Conservation (phyloP, 2,113 vertebrate species). For the Pluvianellus socialis region DNA sequence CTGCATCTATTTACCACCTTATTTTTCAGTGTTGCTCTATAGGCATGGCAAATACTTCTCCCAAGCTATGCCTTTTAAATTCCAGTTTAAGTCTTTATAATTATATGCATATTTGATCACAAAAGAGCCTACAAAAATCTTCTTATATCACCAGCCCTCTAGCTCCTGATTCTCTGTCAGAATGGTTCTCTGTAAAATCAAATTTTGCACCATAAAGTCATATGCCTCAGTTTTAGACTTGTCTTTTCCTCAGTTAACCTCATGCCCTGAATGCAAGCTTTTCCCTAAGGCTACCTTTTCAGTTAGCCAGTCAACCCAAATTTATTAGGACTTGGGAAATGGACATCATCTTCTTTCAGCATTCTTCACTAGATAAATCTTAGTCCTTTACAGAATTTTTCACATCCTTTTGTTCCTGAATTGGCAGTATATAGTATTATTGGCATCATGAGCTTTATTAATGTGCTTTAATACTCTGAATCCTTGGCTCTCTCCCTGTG, state of each 20-base stretch:
- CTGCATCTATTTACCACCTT: background rate
- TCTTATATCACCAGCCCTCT: background rate
- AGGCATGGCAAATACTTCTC: background rate
- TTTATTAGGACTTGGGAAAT: conserved; percentile 40
- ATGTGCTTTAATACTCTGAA: background rate
- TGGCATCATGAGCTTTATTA: background rate
- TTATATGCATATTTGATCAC: background rate
- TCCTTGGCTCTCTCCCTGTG: background rate
- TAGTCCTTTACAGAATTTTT: conserved; percentile 2
- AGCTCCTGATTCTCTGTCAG: conserved; percentile 15
- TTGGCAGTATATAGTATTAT: background rate
- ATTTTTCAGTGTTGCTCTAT: background rate
- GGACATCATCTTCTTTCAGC: conserved; percentile 33
- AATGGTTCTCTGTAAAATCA: conserved; percentile 15
- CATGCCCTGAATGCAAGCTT: conserved; percentile 37
- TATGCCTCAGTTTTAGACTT: conserved; percentile 42
- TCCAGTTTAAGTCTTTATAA: background rate
- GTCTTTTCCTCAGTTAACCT: conserved; percentile 65
- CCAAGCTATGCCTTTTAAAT: background rate
- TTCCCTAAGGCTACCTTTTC: conserved; percentile 8
- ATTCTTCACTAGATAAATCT: background rate
- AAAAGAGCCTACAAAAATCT: background rate
- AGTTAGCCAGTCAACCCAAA: conserved; percentile 45
- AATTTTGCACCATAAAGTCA: conserved; percentile 41
- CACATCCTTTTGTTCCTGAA: background rate